Evolutionary conservation across 1,140 invertebrate species (phyloP).

Genomic region (Zeugodacus cucurbitae): DNA sequence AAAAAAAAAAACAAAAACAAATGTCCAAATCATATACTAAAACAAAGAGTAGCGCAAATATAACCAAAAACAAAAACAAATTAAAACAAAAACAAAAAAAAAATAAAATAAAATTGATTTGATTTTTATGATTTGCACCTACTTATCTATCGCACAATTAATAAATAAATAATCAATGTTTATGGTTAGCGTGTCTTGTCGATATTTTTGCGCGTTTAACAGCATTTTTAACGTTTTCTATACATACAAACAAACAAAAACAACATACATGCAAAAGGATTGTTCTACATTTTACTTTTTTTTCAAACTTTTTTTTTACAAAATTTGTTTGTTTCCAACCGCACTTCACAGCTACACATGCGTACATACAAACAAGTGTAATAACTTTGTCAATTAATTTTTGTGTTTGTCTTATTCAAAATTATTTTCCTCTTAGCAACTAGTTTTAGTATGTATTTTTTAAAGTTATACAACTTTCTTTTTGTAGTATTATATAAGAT

Average conservation of each 20-base stretch:
- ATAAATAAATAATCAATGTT: neutral
- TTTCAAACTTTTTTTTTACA: neutral
- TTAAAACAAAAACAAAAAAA: neutral
- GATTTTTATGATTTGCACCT: neutral
- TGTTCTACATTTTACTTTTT: neutral
- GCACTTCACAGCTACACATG: neutral
- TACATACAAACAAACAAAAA: neutral
- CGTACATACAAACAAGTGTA: neutral
- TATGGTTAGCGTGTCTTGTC: neutral
- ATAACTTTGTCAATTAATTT: neutral
- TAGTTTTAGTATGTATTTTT: slow-evolving; percentile 17
- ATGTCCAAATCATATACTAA: neutral
- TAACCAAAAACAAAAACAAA: neutral
- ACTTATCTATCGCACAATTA: slow-evolving; percentile 16
- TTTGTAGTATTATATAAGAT: neutral
- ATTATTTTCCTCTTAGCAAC: neutral
- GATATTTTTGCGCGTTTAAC: neutral
- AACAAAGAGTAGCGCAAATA: neutral
- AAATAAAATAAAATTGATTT: neutral
- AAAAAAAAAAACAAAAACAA: neutral
- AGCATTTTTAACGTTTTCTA: neutral
- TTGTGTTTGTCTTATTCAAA: neutral
- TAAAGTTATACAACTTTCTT: neutral
- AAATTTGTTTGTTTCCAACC: neutral
- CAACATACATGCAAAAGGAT: no score